These are phyloP conservation scores for Colletes latitarsis DNA, from an alignment of 1,140 invertebrate species.

Conservation along the genomic window DNA sequence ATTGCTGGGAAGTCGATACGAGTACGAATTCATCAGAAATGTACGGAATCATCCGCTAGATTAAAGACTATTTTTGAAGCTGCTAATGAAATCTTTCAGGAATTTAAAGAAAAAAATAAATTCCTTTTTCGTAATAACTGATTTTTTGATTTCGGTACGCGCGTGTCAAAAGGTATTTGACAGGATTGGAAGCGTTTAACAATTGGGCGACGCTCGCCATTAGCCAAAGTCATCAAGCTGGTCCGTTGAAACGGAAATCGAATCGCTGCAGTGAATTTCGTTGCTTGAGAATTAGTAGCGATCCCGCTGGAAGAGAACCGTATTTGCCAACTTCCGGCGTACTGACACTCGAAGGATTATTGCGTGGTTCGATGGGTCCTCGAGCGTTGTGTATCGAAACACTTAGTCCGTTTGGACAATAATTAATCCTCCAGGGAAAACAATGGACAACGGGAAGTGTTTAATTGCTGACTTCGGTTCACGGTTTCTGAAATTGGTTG, in stretches of 20 bases:
- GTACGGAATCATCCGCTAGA: background rate
- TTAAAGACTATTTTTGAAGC: background rate
- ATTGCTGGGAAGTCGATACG: background rate
- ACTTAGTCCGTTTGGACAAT: slow-evolving; percentile 61
- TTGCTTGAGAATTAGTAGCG: background rate
- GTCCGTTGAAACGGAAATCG: background rate
- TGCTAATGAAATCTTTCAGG: too few relatives aligned
- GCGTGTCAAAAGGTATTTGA: too few relatives aligned
- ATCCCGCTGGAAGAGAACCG: slow-evolving; percentile 1
- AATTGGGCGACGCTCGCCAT: too few relatives aligned
- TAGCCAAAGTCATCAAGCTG: too few relatives aligned
- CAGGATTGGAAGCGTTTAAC: too few relatives aligned
- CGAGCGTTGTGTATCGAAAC: slow-evolving; percentile 47
- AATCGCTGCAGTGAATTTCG: background rate
- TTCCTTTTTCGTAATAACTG: too few relatives aligned
- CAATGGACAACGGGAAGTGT: slow-evolving; percentile 54
- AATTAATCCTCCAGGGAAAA: slow-evolving; percentile 59
- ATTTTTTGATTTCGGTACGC: too few relatives aligned
- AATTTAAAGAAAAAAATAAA: background rate
- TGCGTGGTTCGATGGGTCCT: slow-evolving; percentile 20
- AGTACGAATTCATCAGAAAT: background rate
- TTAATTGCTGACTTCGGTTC: slow-evolving; percentile 59
- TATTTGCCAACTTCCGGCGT: slow-evolving; percentile 8
- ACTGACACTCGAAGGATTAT: slow-evolving; percentile 43
- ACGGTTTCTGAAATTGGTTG: slow-evolving; percentile 31